Evolutionary conservation across 2,113 vertebrate genomes (phyloP), one percentile per base, ranked within the genome.

Genomic region (Calidris pugnax): DNA sequence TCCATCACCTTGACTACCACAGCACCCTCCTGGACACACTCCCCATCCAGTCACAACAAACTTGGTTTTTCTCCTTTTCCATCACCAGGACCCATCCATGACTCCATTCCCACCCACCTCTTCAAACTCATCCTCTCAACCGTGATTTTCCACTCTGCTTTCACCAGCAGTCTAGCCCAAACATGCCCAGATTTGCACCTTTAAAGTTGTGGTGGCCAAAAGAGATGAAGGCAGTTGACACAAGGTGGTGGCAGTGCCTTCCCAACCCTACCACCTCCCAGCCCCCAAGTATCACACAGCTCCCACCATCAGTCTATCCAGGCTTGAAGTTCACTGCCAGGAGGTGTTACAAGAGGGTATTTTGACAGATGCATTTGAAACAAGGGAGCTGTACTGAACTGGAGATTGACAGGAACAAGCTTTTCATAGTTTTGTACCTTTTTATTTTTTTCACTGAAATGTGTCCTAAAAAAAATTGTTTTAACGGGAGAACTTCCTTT

Each of bases 331-430:
- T 63, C 86, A 17, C 8, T 39, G 80, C 89, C 64, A 43, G 79
- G 13, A 80, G 79, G 35, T 51, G 64, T 32, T 22, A 28, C 59
- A 73, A 71, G 33, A 60, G 56, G 53, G 56, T 4, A 22, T 55
- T 59, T 39, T 80, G 82, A 90, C 67, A 74, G 59, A 80, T 32
- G 39, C 21, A 33, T 56, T 84, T 69, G 35, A 66, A 89, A 76
- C 67, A 75, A 67, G 71, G 62, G 28, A 85, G 32, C 48, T 68
- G 81, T 2, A 8, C 66, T 33, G 41, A 59, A 8, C 27, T 13
- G 57, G n/a, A 63, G 86, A 85, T 39, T 87, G 86, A 78, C 83
- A 45, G 47, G 88, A 86, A 93, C 48, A 81, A 94, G 85, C 26
- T 90, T 91, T 83, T 53, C 63, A 73, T 8, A 41, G 53, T 33